Percentiles rank a stretch among this genome's conserved stretches.
Conservation (phyloP, 2,113 vertebrate species). For the Mormyrus iriodes region DNA sequence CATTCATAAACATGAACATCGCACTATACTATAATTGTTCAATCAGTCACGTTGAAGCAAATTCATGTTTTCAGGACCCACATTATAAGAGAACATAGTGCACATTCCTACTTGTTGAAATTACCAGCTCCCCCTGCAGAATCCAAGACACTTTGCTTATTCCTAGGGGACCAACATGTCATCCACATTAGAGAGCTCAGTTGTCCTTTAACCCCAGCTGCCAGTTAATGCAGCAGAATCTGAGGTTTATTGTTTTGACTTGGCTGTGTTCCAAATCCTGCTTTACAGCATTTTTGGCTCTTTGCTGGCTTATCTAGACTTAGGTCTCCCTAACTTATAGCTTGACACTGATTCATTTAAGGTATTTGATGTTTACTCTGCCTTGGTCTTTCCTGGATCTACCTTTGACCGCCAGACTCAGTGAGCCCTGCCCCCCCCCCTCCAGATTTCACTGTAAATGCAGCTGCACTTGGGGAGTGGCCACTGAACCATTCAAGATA, state of each 20-base stretch:
- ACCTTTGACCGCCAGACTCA: too few relatives aligned
- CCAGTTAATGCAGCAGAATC: neutral
- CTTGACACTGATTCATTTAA: too few relatives aligned
- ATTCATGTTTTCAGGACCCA: neutral
- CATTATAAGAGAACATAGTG: too few relatives aligned
- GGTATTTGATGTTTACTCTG: too few relatives aligned
- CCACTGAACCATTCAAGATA: neutral
- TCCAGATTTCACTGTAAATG: too few relatives aligned
- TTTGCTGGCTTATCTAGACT: too few relatives aligned
- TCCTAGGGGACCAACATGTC: neutral
- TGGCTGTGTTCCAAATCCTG: neutral
- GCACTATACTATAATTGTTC: too few relatives aligned
- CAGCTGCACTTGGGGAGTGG: neutral
- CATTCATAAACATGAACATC: neutral
- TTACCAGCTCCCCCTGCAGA: neutral
- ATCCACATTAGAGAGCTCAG: neutral
- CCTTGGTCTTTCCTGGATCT: too few relatives aligned
- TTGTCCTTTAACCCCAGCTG: neutral
- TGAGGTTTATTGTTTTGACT: neutral
- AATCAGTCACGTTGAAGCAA: neutral
- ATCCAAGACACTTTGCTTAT: neutral
- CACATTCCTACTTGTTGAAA: neutral
- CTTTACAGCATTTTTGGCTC: too few relatives aligned
- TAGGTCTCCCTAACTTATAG: too few relatives aligned
- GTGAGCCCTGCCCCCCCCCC: too few relatives aligned